Evolutionary conservation across 2,113 vertebrate genomes (phyloP), one percentile per base, ranked within the genome.

Genomic region (Desmodus rotundus): DNA sequence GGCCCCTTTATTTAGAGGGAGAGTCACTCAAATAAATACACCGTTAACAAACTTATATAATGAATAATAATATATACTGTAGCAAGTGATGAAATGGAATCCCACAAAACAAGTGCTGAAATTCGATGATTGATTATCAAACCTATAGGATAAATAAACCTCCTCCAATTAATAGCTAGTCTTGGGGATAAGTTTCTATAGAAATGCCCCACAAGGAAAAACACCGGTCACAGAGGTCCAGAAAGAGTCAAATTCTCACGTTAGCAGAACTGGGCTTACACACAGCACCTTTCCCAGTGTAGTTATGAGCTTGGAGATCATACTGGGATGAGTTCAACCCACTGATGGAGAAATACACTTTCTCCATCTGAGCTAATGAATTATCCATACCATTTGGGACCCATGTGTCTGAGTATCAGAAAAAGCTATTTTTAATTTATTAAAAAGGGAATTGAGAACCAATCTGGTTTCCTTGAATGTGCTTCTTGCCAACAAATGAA

Each of bases 11-110:
- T 99, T 98, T 98, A 98, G 97, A 97, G 89, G 98, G 97, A 98
- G 98, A 98, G 78, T 73, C 98, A 91, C 97, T 98, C 97, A 98
- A 99, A 99, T 98, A 98, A 99, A 98, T 98, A 98, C 95, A 97
- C 97, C 11, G 7, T 98, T 98, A 98, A 98, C 95, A 98, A 98
- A 98, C 97, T 98, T 96, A 70, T 91, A 94, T 96, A 98, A 98
- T 92, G 98, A 98, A 98, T 98, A 96, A 98, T 98, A 98, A 98
- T 97, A 98, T 98, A 97, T 98, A 98, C 89, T 97, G 92, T 97
- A 97, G 89, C 95, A 97, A 98, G 98, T 98, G 98, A 98, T 98
- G 98, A 98, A 98, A 98, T 97, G 97, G 96, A 97, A 98, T 97
- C 92, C 98, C 97, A 96, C 95, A 98, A 98, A 98, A 98, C 98